Conservation (phyloP, 1,140 invertebrate genomes). For the Tetramorium alpestre region DNA sequence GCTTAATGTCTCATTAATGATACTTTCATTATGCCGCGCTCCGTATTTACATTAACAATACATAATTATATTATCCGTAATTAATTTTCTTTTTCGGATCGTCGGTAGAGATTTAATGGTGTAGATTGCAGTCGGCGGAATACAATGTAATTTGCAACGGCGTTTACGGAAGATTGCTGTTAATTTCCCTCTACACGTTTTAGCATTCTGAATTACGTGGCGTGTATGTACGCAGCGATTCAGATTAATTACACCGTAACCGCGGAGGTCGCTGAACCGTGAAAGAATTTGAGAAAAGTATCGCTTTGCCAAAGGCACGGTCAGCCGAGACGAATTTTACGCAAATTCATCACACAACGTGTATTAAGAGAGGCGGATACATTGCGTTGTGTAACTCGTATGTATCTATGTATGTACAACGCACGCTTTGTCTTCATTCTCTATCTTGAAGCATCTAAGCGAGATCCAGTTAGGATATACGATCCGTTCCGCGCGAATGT, state of each 20-base stretch:
- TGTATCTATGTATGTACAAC: not conserved
- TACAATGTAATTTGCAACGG: slow-evolving; percentile 6
- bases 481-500: not conserved
- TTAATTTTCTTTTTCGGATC: not conserved
- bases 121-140: slow-evolving; percentile 16
- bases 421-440: slow-evolving; percentile 9
- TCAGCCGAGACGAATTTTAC: not conserved
- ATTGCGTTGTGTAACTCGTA: not conserved
- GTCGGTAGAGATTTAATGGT: not conserved
- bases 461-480: not conserved
- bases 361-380: not conserved
- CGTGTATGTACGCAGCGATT: not conserved
- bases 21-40: not conserved
- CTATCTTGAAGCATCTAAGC: not conserved
- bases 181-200: slow-evolving; percentile 3
- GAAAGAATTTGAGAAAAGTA: slow-evolving; percentile 8
- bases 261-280: slow-evolving; percentile 8
- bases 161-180: slow-evolving; percentile 18
- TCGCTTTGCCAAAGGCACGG: slow-evolving; percentile 5
- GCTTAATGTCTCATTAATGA: not conserved
- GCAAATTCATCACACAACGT: not conserved
- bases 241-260: slow-evolving; percentile 31
- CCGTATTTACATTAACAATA: not conserved
- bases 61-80: not conserved
- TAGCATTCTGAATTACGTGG: slow-evolving; percentile 19